Conservation (phyloP, 2,888 invertebrate genomes). For the Pseudoips prasinana region DNA sequence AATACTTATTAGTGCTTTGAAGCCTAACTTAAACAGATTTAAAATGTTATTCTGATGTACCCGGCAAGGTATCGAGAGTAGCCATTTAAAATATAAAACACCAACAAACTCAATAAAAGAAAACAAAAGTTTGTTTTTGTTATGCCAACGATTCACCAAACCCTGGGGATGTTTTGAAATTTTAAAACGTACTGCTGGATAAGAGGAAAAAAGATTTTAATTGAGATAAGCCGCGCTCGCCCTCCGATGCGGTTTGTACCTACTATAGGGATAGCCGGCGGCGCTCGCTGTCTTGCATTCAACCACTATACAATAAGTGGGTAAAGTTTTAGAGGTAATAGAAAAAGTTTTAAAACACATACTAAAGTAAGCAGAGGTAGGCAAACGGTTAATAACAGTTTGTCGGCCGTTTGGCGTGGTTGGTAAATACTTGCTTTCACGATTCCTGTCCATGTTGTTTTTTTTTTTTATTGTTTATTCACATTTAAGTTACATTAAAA, state of each 20-base stretch:
- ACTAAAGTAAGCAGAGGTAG: too few relatives aligned
- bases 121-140: conserved; percentile 40
- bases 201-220: conserved; percentile 57
- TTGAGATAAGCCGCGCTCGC: conserved; percentile 61
- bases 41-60: too few relatives aligned
- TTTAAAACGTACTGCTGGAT: conserved; percentile 47
- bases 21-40: too few relatives aligned
- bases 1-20: too few relatives aligned
- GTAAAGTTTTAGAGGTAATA: conserved; percentile 11
- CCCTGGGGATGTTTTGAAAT: conserved; percentile 58
- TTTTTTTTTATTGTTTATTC: too few relatives aligned
- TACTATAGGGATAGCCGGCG: conserved; percentile 36
- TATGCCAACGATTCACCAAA: conserved; percentile 36
- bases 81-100: too few relatives aligned
- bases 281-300: conserved; percentile 27
- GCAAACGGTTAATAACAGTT: too few relatives aligned
- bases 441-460: too few relatives aligned
- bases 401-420: too few relatives aligned
- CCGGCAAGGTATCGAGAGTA: too few relatives aligned
- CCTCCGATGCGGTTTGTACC: conserved; percentile 31
- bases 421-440: too few relatives aligned
- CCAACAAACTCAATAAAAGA: conserved; percentile 21
- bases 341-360: neutral
- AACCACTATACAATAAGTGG: conserved; percentile 17
- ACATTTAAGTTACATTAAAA: too few relatives aligned